phyloP scores from a whole-genome alignment of 2,888 invertebrate species.

The Elgonia sp. region DNA sequence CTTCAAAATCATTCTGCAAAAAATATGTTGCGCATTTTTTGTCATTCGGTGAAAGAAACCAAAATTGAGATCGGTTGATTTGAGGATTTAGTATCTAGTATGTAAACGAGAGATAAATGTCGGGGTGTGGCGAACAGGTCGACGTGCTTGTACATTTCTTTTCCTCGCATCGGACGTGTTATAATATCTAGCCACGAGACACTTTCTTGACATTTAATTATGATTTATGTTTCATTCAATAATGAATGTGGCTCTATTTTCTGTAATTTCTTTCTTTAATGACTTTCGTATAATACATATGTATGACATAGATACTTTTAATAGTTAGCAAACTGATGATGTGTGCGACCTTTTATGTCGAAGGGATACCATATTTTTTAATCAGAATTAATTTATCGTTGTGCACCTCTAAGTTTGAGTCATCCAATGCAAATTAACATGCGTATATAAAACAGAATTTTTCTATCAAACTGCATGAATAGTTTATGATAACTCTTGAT shows the following conservation, averaged over 20 bases:
- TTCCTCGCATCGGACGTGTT: conserved; percentile 66
- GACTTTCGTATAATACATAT: conserved; percentile 58
- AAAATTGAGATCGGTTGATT: conserved; percentile 64
- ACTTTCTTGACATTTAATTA: conserved; percentile 84
- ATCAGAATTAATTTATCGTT: conserved; percentile 21
- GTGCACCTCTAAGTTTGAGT: conserved; percentile 3
- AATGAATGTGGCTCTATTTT: conserved; percentile 71
- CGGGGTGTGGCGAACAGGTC: conserved; percentile 74
- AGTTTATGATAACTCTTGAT: neutral
- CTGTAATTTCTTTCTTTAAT: conserved; percentile 70
- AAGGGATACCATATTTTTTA: conserved; percentile 19
- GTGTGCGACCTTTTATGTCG: conserved; percentile 38
- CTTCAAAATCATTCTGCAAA: conserved; percentile 12
- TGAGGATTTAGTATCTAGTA: conserved; percentile 71
- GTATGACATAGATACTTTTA: conserved; percentile 45
- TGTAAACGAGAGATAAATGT: conserved; percentile 73
- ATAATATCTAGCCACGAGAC: conserved; percentile 74
- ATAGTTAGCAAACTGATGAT: conserved; percentile 60
- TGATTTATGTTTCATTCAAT: conserved; percentile 82
- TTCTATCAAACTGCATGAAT: neutral
- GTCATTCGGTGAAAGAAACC: conserved; percentile 17
- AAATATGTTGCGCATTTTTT: conserved; percentile 11
- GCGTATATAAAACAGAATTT: neutral
- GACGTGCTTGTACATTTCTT: conserved; percentile 71
- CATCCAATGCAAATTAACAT: conserved; percentile 18